phyloP scores from a whole-genome alignment of 2,888 invertebrate genomes.

The Volucella inanis region DNA sequence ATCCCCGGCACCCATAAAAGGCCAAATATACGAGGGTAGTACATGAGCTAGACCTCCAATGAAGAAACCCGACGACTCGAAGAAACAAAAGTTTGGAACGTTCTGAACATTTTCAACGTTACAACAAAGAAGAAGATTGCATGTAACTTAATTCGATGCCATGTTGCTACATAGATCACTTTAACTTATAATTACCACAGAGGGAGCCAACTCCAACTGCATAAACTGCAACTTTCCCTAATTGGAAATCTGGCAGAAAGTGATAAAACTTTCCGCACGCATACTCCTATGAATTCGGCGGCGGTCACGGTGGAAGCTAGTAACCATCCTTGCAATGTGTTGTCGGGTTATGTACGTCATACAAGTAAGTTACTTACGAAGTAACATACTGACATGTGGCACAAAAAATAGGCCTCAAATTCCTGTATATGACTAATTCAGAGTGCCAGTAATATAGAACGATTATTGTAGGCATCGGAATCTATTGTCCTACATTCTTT shows the following conservation, averaged over 20 bases:
- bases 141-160: constrained; percentile 63
- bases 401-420: not conserved
- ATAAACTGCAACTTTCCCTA: constrained; percentile 62
- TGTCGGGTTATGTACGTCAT: not conserved
- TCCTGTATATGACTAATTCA: not conserved
- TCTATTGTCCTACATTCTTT: constrained; percentile 3
- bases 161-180: constrained; percentile 64
- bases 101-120: not conserved
- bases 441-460: not conserved
- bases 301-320: not conserved
- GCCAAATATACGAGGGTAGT: not conserved
- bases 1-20: not conserved
- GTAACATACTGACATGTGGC: not conserved
- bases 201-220: constrained; percentile 35
- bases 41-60: constrained; percentile 30
- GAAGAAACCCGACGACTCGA: constrained; percentile 21
- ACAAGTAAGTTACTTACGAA: not conserved
- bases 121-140: constrained; percentile 51
- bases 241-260: constrained; percentile 70
- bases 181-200: constrained; percentile 70
- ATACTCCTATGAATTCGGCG: not conserved
- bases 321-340: not conserved
- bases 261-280: constrained; percentile 65
- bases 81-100: constrained; percentile 40
- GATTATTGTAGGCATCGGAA: not conserved